These are phyloP conservation scores for Microdon myrmicae DNA, from an alignment of 2,888 invertebrate species.

Conservation along the genomic window DNA sequence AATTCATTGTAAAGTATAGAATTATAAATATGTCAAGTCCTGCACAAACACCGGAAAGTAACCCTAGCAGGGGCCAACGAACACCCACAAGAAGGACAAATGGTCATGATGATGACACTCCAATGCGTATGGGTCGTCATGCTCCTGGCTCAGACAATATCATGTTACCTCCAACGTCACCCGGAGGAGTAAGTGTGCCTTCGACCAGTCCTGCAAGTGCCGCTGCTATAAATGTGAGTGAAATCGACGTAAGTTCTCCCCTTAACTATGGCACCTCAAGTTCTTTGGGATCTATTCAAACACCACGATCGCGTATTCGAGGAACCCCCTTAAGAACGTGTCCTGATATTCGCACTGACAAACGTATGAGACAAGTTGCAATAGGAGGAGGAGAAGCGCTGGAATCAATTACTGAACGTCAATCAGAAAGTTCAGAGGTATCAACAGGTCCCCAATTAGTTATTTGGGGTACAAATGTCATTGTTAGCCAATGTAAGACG, in stretches of 20 bases:
- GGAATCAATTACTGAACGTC: constrained; percentile 68
- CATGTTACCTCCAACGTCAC: constrained; percentile 65
- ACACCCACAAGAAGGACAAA: constrained; percentile 61
- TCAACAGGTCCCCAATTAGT: constrained; percentile 81
- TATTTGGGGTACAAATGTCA: constrained; percentile 98
- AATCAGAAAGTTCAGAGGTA: constrained; percentile 61
- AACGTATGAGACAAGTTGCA: constrained; percentile 77
- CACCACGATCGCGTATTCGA: constrained; percentile 82
- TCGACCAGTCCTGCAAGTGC: constrained; percentile 64
- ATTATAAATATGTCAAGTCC: constrained; percentile 61
- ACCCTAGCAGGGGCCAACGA: constrained; percentile 54
- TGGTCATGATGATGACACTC: constrained; percentile 61
- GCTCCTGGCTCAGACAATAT: constrained; percentile 60
- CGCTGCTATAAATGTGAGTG: constrained; percentile 68
- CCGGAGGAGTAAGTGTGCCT: constrained; percentile 61
- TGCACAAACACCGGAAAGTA: constrained; percentile 56
- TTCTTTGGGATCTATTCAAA: constrained; percentile 80
- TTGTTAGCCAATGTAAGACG: constrained; percentile 89
- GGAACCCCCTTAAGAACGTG: constrained; percentile 88
- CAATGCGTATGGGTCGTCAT: constrained; percentile 65
- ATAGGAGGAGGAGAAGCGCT: constrained; percentile 70
- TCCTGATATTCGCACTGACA: constrained; percentile 84
- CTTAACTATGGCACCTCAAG: constrained; percentile 95
- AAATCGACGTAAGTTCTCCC: constrained; percentile 92
- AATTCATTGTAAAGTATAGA: not conserved